Evolutionary conservation across 2,113 vertebrate species (phyloP), one percentile per base, ranked within the genome.

Genomic region (Symphodus melops): DNA sequence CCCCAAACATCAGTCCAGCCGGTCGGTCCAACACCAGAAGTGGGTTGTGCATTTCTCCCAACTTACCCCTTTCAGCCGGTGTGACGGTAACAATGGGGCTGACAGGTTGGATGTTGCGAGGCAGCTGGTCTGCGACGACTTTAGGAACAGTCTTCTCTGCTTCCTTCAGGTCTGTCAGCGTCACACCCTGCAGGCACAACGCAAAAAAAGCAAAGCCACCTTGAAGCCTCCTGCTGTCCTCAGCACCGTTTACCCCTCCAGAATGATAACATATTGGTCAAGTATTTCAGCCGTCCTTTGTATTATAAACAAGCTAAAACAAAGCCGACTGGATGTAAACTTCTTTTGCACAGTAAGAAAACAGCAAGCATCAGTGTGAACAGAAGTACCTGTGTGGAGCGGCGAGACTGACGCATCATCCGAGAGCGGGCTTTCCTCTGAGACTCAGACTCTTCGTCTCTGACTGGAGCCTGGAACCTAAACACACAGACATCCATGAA

Each of bases 361-460:
- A 33, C 4, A 33, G 4, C 28, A 33, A 33, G 28, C 28, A 33
- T 33, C 28, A 33, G 28, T 33, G 6, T 33, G 28, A 33, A 33
- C 6, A 33, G 28, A 33, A 4, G 21, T 81, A 98, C 96, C 96
- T 98, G 96, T 0, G 96, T 98, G 79, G 96, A 96, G 23, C 96
- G 94, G 1, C 96, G 93, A 23, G 96, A 96, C 89, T 97, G 96
- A 5, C 96, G 94, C 94, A 97, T 92, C 72, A 97, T 93, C 39
- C 96, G 94, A 1, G 96, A 98, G 39, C 96, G 95, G 39, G 95
- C 96, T 80, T 97, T 98, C 81, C 96, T 93, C 87, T 98, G 96
- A 54, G 96, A 97, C 62, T 98, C 96, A 0, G 96, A 98, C 79
- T 97, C 96, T 81, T 98, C 96, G 0, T 97, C 96, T 53, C 96